Conservation (phyloP, 2,113 vertebrate genomes). For the Gallinago jamesoni region DNA sequence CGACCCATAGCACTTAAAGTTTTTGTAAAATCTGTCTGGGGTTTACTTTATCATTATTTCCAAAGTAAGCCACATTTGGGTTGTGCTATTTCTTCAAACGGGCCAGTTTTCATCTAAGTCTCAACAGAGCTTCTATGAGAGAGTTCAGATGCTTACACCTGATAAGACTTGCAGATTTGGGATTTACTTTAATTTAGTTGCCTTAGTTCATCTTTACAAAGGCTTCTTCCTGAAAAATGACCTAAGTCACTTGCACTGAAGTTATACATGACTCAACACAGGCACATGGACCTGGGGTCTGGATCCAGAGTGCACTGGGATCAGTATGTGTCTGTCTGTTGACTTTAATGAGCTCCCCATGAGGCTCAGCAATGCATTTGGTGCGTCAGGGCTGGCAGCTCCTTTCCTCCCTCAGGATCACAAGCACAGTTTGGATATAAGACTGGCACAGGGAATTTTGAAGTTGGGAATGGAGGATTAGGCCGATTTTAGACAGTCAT, state of each 20-base stretch:
- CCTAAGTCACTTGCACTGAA: not conserved
- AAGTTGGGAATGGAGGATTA: not conserved
- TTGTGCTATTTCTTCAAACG: not conserved
- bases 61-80: not conserved
- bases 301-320: not conserved
- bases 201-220: not conserved
- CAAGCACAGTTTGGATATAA: not conserved
- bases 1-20: not conserved
- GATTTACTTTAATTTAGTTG: not conserved
- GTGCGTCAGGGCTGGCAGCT: not conserved
- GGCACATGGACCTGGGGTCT: not conserved
- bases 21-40: not conserved
- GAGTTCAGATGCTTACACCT: not conserved
- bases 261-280: not conserved
- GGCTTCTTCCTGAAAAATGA: not conserved
- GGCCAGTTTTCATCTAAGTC: not conserved
- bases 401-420: fast-evolving
- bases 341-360: not conserved
- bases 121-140: not conserved
- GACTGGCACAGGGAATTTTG: not conserved
- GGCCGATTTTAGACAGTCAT: not conserved
- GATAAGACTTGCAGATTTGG: not conserved
- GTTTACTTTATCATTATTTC: not conserved
- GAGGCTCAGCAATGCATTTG: not conserved
- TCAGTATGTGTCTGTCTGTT: not conserved